Evolutionary conservation across 2,797 vertebrate genomes (phyloP), one percentile per base, ranked within the genome.

Genomic region (Schizopygopsis malacanthus): DNA sequence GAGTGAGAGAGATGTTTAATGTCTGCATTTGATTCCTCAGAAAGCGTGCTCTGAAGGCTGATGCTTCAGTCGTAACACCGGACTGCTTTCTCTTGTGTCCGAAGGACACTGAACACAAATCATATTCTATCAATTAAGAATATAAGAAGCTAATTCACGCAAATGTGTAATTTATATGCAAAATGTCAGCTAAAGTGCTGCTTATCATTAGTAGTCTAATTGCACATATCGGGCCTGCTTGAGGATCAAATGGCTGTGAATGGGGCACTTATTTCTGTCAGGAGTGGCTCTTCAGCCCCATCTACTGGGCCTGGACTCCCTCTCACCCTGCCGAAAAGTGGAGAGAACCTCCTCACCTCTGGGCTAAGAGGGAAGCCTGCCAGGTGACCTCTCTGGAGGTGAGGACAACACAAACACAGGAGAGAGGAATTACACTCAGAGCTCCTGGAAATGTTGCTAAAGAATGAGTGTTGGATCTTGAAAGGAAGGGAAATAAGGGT

Each of bases 141-240:
- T 84, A 90, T 88, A 91, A 90, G 87, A 88, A 90, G 87, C 89
- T 79, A 79, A 87, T 89, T 86, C 85, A 82, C 87, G 61, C 86
- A 90, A 91, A 92, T 90, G 90, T 87, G 88, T 88, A 79, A 91
- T 91, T 92, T 90, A 91, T 91, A 91, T 91, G 90, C 88, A 90
- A 89, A 91, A 92, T 89, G 88, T 91, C 87, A 86, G 82, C 90
- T 87, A 88, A 90, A 90, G 87, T 86, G 87, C 86, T 89, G 89
- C 90, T 90, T 89, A 90, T 89, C 90, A 89, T 91, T 89, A 89
- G 87, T 87, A 72, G 87, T 90, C 91, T 91, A 91, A 91, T 91
- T 90, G 89, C 90, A 88, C 88, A 89, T 89, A 89, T 88, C 80
- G 79, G 88, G 83, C 84, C 84, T 85, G 87, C 83, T 90, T 81